phyloP scores from a whole-genome alignment of 2,888 invertebrate species.

The Drosophila mercatorum region DNA sequence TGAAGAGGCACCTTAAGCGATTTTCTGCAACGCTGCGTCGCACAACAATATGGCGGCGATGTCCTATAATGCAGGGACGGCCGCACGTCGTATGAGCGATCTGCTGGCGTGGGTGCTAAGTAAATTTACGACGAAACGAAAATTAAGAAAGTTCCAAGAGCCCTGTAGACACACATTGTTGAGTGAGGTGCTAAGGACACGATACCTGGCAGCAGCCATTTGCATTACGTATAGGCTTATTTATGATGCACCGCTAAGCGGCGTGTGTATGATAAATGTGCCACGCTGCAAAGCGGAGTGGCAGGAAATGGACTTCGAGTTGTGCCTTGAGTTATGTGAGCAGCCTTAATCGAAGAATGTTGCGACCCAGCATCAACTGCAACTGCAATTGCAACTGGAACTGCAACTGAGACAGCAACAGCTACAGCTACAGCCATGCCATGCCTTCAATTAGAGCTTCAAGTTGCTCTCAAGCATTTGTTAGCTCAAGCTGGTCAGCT shows the following conservation, averaged over 20 bases:
- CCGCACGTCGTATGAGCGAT: slow-evolving; percentile 24
- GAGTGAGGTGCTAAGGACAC: neutral
- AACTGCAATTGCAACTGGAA: neutral
- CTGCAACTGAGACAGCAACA: slow-evolving; percentile 2
- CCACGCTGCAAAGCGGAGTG: slow-evolving; percentile 37
- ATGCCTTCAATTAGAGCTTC: slow-evolving; percentile 60
- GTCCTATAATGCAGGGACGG: slow-evolving; percentile 5
- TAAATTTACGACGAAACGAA: slow-evolving; percentile 61
- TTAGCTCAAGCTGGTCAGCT: slow-evolving; percentile 51
- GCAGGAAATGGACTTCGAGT: slow-evolving; percentile 62
- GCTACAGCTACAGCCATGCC: slow-evolving; percentile 1
- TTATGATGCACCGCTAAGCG: slow-evolving; percentile 59
- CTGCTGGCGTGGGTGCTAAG: slow-evolving; percentile 21
- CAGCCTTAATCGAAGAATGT: slow-evolving; percentile 41
- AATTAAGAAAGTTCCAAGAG: slow-evolving; percentile 70
- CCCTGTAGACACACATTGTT: neutral
- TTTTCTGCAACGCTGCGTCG: slow-evolving; percentile 62
- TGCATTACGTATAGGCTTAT: slow-evolving; percentile 56
- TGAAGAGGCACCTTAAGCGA: slow-evolving; percentile 62
- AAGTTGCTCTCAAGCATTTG: slow-evolving; percentile 44
- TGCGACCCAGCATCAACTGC: neutral
- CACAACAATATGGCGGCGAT: slow-evolving; percentile 63
- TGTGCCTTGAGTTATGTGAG: slow-evolving; percentile 56
- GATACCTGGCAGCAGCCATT: slow-evolving; percentile 21
- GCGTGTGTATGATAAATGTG: slow-evolving; percentile 60